Base-by-base conservation (phyloP, 2,113 vertebrate species). In the mouse (Mus musculus) region DNA sequence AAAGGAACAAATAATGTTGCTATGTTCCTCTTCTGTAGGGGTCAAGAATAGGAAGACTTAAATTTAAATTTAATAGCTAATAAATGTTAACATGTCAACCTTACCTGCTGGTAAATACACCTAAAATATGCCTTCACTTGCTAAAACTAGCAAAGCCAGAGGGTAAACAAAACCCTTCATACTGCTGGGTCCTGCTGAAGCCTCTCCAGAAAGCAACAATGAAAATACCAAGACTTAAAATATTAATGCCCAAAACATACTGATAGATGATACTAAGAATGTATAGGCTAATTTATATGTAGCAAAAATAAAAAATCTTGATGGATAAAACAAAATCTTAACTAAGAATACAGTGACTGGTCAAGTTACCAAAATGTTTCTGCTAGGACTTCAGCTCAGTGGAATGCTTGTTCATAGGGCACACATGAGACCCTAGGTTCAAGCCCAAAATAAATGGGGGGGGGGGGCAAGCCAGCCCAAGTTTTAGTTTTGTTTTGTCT, bases 81-180 rank as follows among this genome's bases (percentile, higher is more conserved):
- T n/a, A 67, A 65, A 52, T 77, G 67, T 9, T 67, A 88, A 76
- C 17, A 59, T 59, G 59, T 59, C 59, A 59, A 59, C 59, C 59
- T 59, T 59, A 59, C 28, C 28, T 80, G 20, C 63, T 36, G 54
- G 63, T 81, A 72, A 52, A 89, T 36, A 54, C 13, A 82, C 36
- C 73, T 22, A 93, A 59, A 90, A 90, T 63, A 73, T 69, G 91
- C 17, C 33, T 80, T 85, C 33, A 46, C 65, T 77, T 93, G 63
- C 56, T 90, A 65, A 65, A 85, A 89, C 17, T 76, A 63, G 75
- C 69, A 92, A 94, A 93, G 78, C 28, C 22, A 46, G 65, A 96
- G 12, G 67, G 90, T 65, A 88, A 67, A 72, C 30, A 52, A 88
- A 92, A 49, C 61, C n/a, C 19, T 91, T 88, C 56, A 73, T 6